Evolutionary conservation across 2,113 vertebrate species (phyloP).

Genomic region (Phaethon lepturus): DNA sequence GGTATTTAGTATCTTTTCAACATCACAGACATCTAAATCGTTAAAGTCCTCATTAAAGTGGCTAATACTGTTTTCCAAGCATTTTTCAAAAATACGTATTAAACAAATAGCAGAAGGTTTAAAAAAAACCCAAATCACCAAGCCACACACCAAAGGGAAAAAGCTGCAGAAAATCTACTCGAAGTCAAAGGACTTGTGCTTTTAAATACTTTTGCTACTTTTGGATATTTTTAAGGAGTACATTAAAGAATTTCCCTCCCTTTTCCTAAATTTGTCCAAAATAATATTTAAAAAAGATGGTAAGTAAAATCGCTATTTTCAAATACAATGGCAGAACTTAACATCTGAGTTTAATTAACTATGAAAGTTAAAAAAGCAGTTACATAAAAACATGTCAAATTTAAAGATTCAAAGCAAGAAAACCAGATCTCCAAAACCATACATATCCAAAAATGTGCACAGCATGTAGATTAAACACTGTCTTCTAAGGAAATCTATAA

Average conservation of each 20-base stretch:
- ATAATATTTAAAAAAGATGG: not conserved
- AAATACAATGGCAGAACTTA: not conserved
- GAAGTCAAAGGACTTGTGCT: not conserved
- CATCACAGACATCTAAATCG: not conserved
- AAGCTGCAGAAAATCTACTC: not conserved
- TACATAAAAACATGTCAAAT: not conserved
- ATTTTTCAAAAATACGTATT: not conserved
- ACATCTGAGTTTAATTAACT: not conserved
- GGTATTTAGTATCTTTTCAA: not conserved
- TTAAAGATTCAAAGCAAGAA: not conserved
- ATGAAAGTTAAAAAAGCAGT: not conserved
- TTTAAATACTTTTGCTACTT: not conserved
- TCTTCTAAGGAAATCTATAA: not conserved
- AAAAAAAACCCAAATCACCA: not conserved
- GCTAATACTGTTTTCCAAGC: not conserved
- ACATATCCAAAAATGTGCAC: not conserved
- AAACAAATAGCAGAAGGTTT: not conserved
- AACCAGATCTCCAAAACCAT: not conserved
- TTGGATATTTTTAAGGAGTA: not conserved
- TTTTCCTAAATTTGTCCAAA: not conserved
- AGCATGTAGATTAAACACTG: not conserved
- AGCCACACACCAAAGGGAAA: not conserved
- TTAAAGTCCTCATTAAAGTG: not conserved
- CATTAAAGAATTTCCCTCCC: not conserved
- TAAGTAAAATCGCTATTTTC: not conserved